These are phyloP conservation scores for Ommatoiulus sabulosus DNA, from an alignment of 2,888 invertebrate genomes.

Conservation along the genomic window DNA sequence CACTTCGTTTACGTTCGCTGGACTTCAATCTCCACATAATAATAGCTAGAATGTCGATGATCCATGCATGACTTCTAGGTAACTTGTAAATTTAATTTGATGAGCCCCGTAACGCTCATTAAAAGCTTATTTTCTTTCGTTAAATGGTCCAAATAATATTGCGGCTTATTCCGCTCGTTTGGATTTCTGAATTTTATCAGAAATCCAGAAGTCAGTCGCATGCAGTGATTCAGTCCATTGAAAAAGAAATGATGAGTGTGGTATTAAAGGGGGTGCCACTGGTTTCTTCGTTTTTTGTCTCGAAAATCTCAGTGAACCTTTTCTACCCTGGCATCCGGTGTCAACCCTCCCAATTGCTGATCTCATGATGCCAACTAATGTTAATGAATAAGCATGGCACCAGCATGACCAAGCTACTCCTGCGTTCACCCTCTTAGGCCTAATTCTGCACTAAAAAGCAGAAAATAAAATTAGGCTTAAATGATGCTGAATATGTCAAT, in stretches of 20 bases:
- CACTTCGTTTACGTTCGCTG: no score
- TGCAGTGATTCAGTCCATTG: background rate
- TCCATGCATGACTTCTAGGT: no score
- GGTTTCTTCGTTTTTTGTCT: background rate
- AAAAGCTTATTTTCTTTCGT: no score
- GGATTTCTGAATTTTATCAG: background rate
- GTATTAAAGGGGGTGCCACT: background rate
- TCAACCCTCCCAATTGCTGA: conserved; percentile 32
- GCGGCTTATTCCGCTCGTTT: no score
- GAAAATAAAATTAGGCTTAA: conserved; percentile 46
- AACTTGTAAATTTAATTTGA: no score
- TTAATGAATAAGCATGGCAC: conserved; percentile 48
- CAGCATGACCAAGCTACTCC: background rate
- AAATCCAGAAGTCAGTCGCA: background rate
- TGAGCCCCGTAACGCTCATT: no score
- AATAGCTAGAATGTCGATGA: no score
- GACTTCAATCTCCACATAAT: no score
- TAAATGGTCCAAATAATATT: no score
- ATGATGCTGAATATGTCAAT: conserved; percentile 46
- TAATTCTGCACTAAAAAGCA: background rate
- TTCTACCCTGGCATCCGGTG: conserved; percentile 49
- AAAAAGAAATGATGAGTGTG: background rate
- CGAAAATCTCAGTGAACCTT: conserved; percentile 49
- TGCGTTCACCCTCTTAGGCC: background rate
- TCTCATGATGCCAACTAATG: background rate